Evolutionary conservation across 2,888 invertebrate genomes (phyloP), one percentile per base, ranked within the genome.

Genomic region (Harpalus rufipes): DNA sequence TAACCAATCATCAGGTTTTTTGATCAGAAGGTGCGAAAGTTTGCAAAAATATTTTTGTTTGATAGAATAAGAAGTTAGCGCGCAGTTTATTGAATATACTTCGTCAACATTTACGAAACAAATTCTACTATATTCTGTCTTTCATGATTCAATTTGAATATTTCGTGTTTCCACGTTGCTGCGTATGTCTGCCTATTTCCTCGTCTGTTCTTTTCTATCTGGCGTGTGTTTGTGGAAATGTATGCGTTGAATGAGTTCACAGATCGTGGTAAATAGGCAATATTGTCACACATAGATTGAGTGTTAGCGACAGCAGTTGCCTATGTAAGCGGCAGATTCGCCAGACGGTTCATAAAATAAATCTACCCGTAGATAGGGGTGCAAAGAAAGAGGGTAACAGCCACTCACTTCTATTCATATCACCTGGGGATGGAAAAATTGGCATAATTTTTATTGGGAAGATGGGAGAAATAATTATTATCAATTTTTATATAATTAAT

Each of bases 271-370:
- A 68, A 65, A 81, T 41, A 68, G 63, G 51, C 68, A 81, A 81
- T 81, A 81, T 81, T 81, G 81, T 65, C 81, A 81, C 44, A 41
- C 81, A 44, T 81, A 81, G 81, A 81, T 81, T 68, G 81, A 81
- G 51, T 68, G 68, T 81, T 81, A 81, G 81, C 65, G 39, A 51
- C 81, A 51, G 78, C 78, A 78, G 78, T 78, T 51, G 59, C 58
- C 78, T n/a, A 58, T 78, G 78, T 78, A 65, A 81, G 65, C 51
- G 63, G 81, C 44, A 44, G 81, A 81, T 61, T 68, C 63, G 68
- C 32, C 18, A 65, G 65, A 81, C 68, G 81, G 41, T 44, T 63
- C 68, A 81, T 81, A 81, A 81, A 81, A 81, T 81, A 81, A 81
- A 81, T 81, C 68, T 65, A 10, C 44, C 12, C 44, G 44, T 7